A percentile compares a stretch with the other conserved stretches of the same genome.
These are phyloP conservation scores for Gymnosoma rotundatum DNA, from an alignment of 2,888 invertebrate genomes.

Conservation along the genomic window DNA sequence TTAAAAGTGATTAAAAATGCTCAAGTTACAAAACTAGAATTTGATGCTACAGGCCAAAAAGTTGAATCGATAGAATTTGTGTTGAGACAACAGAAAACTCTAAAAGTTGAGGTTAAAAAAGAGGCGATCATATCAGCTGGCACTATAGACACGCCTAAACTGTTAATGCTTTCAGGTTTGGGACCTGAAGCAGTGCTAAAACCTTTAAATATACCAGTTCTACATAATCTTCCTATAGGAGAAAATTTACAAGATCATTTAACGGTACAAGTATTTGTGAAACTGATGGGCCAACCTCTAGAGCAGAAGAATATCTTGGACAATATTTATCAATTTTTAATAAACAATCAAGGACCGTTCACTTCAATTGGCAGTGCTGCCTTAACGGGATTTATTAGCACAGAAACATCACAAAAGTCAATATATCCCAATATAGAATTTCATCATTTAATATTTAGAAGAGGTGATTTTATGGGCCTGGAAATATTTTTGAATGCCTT, in stretches of 20 bases:
- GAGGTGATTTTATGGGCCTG: slow-evolving; percentile 69
- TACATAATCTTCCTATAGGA: slow-evolving; percentile 83
- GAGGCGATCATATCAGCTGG: slow-evolving; percentile 79
- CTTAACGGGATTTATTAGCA: slow-evolving; percentile 84
- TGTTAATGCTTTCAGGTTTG: slow-evolving; percentile 75
- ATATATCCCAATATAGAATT: slow-evolving; percentile 83
- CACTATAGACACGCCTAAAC: slow-evolving; percentile 76
- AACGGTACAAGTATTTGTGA: slow-evolving; percentile 81
- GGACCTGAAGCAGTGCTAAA: slow-evolving; percentile 72
- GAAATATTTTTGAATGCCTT: slow-evolving; percentile 74
- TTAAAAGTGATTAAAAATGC: slow-evolving; percentile 83
- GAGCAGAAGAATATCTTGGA: slow-evolving; percentile 49
- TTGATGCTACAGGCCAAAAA: slow-evolving; percentile 81
- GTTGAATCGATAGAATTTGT: slow-evolving; percentile 82
- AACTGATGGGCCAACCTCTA: slow-evolving; percentile 77
- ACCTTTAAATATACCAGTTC: slow-evolving; percentile 69
- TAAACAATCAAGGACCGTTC: slow-evolving; percentile 67
- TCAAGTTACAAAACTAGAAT: slow-evolving; percentile 82
- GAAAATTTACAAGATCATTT: slow-evolving; percentile 90
- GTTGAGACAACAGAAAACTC: neutral
- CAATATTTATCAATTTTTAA: slow-evolving; percentile 80
- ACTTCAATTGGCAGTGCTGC: slow-evolving; percentile 76
- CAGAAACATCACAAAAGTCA: slow-evolving; percentile 77
- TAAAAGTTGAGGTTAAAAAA: slow-evolving; percentile 68
- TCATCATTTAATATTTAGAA: slow-evolving; percentile 80